Evolutionary conservation across 2,113 vertebrate genomes (phyloP).

Genomic region (Saguinus midas): DNA sequence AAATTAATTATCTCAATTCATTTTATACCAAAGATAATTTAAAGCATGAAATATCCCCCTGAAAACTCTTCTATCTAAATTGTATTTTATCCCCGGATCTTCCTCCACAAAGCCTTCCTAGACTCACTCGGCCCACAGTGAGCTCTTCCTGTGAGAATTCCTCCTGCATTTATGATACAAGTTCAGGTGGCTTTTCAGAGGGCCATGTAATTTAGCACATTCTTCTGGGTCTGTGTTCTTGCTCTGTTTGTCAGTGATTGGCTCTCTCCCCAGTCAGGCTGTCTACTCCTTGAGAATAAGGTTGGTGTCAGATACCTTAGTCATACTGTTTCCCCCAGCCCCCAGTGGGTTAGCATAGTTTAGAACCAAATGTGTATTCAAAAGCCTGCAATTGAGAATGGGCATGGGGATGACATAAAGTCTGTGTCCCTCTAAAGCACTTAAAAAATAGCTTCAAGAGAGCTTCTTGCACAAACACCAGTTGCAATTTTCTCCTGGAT

Average conservation of each 20-base stretch:
- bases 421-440: neutral
- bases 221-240: neutral
- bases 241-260: neutral
- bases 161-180: neutral
- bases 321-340: neutral
- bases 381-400: neutral
- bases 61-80: neutral
- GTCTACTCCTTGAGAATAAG: neutral
- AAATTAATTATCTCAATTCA: neutral
- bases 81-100: neutral
- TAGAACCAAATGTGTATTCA: neutral
- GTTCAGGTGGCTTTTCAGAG: neutral
- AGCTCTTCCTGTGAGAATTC: neutral
- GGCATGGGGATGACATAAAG: neutral
- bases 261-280: neutral
- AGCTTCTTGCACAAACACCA: neutral
- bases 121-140: neutral
- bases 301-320: constrained; percentile 1
- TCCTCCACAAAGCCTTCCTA: neutral
- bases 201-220: neutral
- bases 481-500: neutral
- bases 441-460: constrained; percentile 14
- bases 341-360: neutral
- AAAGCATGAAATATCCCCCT: neutral
- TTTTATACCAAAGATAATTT: constrained; percentile 11